Conservation (phyloP, 1,140 invertebrate genomes). For the Anastatus disparis region DNA sequence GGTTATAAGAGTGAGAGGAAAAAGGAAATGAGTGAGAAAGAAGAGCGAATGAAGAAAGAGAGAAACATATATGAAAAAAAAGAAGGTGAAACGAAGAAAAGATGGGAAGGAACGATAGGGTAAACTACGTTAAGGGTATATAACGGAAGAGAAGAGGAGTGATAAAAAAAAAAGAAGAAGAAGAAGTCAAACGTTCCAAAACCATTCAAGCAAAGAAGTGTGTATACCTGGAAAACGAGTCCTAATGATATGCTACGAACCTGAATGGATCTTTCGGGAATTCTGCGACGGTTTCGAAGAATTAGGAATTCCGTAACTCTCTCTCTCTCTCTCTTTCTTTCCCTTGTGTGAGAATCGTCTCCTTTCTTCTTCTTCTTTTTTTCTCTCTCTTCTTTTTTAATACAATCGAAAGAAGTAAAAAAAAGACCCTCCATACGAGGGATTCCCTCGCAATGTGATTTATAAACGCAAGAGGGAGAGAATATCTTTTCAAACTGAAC, state of each 20-base stretch:
- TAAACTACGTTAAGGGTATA: constrained; percentile 31
- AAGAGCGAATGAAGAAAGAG: constrained; percentile 16
- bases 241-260: constrained; percentile 65
- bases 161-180: not conserved
- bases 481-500: constrained; percentile 4
- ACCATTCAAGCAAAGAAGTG: constrained; percentile 58
- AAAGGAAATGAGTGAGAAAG: constrained; percentile 20
- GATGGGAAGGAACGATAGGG: constrained; percentile 42
- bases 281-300: constrained; percentile 67
- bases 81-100: constrained; percentile 10
- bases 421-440: not conserved
- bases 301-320: constrained; percentile 64
- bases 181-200: constrained; percentile 24
- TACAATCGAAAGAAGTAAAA: too few species aligned
- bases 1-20: constrained; percentile 31
- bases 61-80: constrained; percentile 3
- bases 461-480: not conserved
- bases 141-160: constrained; percentile 33
- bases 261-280: constrained; percentile 67
- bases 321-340: not conserved
- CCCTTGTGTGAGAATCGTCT: not conserved
- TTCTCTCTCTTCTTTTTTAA: not conserved
- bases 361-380: not conserved
- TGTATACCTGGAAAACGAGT: constrained; percentile 62
- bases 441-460: constrained; percentile 11